Evolutionary conservation across 37 sponge, comb jelly and placozoan genomes (phyloP), one percentile per base, ranked within the genome.

Genomic region (Hexactinellida sp.): DNA sequence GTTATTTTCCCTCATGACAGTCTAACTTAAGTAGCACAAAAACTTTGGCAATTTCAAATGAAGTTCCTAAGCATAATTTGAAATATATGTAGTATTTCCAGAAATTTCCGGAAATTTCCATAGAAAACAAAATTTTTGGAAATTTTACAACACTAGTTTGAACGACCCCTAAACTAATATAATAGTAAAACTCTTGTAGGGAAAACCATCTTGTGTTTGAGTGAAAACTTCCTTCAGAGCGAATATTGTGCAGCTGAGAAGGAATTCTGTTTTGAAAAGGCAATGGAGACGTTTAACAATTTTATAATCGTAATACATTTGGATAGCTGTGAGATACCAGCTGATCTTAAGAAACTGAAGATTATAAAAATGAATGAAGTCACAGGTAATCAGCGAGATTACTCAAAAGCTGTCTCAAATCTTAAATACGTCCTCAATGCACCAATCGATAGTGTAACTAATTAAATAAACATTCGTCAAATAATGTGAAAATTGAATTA

Each of bases 261-360:
- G 13, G 76, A 63, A 21, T 25, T 63, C 28, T 63, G 76, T 63
- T 63, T 63, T 28, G 76, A 63, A 63, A 63, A 63, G 76, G 76
- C 76, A 25, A 63, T 63, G 76, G 30, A n/a, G 30, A 63, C 76
- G 13, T 63, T 63, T 63, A n/a, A 63, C 32, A 63, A 63, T 23
- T 63, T 63, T 63, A 7, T 63, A 7, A 63, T 63, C 21, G 3
- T 63, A 63, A 63, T 63, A 10, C 76, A 63, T 63, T 23, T 63
- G 34, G 76, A 63, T 28, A n/a, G 13, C 76, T 63, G 76, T 63
- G 76, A 63, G 3, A 63, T 63, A 21, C 76, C 76, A 23, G 13
- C 1, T 25, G 76, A 63, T 63, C 25, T 63, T 5, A 63, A 63
- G 34, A 63, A 63, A 63, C 76, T 63, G 30, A 63, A 63, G 76